These are phyloP conservation scores for Poecilia picta DNA, from an alignment of 2,797 vertebrate species.

Conservation along the genomic window DNA sequence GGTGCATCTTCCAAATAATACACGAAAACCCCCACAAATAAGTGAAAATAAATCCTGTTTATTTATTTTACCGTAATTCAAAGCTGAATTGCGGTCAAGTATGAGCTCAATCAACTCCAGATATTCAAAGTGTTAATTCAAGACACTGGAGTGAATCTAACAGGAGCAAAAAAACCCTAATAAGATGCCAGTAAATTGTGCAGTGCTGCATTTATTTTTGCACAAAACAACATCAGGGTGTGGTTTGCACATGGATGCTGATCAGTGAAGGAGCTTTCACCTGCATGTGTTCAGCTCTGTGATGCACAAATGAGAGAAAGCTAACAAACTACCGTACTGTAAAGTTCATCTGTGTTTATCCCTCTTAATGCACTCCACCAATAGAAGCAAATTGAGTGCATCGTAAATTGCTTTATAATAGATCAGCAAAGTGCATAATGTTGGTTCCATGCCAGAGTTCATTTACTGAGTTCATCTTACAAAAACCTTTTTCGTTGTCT, in stretches of 20 bases:
- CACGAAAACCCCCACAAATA: neutral
- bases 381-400: constrained; percentile 32
- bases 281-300: neutral
- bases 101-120: neutral
- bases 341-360: constrained; percentile 16
- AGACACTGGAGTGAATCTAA: neutral
- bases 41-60: neutral
- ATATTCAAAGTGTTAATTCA: neutral
- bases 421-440: constrained; percentile 46
- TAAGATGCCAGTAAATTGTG: neutral
- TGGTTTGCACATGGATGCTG: neutral
- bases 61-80: neutral
- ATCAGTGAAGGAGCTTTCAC: neutral
- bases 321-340: constrained; percentile 10
- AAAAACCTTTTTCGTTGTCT: constrained; percentile 43
- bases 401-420: constrained; percentile 45
- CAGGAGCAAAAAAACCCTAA: neutral
- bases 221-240: neutral
- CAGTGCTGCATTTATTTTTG: neutral
- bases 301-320: constrained; percentile 4
- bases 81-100: neutral
- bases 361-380: constrained; percentile 27
- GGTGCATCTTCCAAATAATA: neutral
- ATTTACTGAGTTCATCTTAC: constrained; percentile 39
- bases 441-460: constrained; percentile 46